Evolutionary conservation across 2,113 vertebrate species (phyloP), one percentile per base, ranked within the genome.

Genomic region (Ciconia maguari): DNA sequence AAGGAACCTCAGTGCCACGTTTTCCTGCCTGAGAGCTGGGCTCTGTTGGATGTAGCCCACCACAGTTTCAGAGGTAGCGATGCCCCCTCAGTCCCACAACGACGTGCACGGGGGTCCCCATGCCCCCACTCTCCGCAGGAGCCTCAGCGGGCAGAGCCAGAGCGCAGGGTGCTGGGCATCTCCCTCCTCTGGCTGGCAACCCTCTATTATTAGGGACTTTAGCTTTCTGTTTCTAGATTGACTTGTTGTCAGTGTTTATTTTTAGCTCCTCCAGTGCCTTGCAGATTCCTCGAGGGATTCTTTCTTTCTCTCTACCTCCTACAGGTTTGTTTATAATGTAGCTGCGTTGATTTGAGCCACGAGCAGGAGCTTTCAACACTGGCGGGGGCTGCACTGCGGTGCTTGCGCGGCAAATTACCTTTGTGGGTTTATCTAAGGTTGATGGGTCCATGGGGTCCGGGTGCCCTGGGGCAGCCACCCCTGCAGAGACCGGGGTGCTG

Each of bases 271-370:
- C 54, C 81, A 32, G 25, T 66, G 60, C 88, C 69, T 70, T 55
- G 46, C 86, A 84, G 90, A 83, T 95, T 92, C 91, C 61, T 96
- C 55, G 16, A 74, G 91, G 95, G 89, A 95, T 91, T 95, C 62
- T 96, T 91, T 64, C 94, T 65, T 94, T 93, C 91, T 80, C 44
- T 91, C 65, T 89, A 52, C 91, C 91, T 95, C 93, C 91, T 75
- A 76, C 92, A 85, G 80, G 74, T 93, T 93, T 84, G 84, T 94
- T 95, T 91, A 65, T 44, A 74, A 79, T 51, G 66, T 11, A 57
- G 48, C 76, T 0, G 1, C 1, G 2, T 51, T 29, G 51, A 41
- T 71, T 70, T 36, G 44, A 95, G 86, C 72, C 72, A 38, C 1
- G 2, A n/a, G 80, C 69, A 30, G 48, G 64, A 87, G 77, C 62